Evolutionary conservation across 1,140 invertebrate genomes (phyloP).

Genomic region (Mya arenaria): DNA sequence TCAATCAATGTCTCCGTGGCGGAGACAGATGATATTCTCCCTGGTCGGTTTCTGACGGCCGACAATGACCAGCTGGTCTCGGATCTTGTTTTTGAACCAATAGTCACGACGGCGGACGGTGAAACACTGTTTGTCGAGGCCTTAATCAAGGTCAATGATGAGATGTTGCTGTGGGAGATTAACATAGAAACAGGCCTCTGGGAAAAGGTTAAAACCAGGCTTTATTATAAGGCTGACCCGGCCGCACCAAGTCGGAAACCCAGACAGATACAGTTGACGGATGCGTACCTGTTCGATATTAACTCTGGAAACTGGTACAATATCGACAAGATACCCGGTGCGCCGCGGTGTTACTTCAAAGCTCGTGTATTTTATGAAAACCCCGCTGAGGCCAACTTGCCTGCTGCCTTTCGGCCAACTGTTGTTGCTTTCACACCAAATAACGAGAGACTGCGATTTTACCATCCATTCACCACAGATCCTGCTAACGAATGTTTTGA

Average conservation of each 20-base stretch:
- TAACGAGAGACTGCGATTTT: constrained; percentile 17
- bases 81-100: background rate
- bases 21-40: background rate
- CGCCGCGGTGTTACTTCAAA: constrained; percentile 37
- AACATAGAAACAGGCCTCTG: constrained; percentile 5
- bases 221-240: background rate
- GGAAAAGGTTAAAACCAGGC: too few relatives aligned
- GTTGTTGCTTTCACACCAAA: constrained; percentile 15
- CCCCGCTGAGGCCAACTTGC: background rate
- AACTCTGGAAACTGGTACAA: constrained; percentile 16
- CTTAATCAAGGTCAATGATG: background rate
- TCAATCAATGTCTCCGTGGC: background rate
- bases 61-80: constrained; percentile 10
- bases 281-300: background rate
- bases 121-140: background rate
- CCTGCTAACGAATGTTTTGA: constrained; percentile 15
- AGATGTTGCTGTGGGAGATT: constrained; percentile 20
- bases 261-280: constrained; percentile 15
- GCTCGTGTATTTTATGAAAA: constrained; percentile 18
- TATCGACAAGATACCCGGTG: constrained; percentile 33
- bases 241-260: background rate
- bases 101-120: background rate
- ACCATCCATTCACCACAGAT: background rate
- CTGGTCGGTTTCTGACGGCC: constrained; percentile 13
- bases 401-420: constrained; percentile 18